Percentiles rank a stretch among this genome's conserved stretches.
These are phyloP conservation scores for Drosophila subquinaria DNA, from an alignment of 2,888 invertebrate species.

Conservation along the genomic window DNA sequence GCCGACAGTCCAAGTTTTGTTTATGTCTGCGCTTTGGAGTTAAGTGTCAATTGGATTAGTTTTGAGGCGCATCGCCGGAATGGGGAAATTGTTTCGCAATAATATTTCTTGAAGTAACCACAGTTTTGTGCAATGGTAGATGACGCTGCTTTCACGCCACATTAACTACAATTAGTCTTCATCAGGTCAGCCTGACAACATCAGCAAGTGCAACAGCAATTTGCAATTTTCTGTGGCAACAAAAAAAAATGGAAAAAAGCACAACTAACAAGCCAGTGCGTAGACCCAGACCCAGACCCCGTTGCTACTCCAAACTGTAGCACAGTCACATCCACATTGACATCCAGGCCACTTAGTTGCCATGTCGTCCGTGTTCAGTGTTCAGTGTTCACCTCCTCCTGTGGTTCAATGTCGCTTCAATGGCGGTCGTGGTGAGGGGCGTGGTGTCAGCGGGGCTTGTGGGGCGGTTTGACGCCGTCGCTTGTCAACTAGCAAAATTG, in stretches of 20 bases:
- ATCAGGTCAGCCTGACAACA: slow-evolving; percentile 66
- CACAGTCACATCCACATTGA: slow-evolving; percentile 51
- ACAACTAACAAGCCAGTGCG: slow-evolving; percentile 54
- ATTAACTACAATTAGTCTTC: slow-evolving; percentile 78
- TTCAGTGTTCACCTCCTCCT: slow-evolving; percentile 39
- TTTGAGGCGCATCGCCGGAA: not conserved
- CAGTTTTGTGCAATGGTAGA: slow-evolving; percentile 57
- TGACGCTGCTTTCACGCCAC: slow-evolving; percentile 67
- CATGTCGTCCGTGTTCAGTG: slow-evolving; percentile 53
- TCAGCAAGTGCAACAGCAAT: slow-evolving; percentile 52
- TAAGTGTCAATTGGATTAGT: slow-evolving; percentile 28
- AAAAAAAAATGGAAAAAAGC: slow-evolving; percentile 32
- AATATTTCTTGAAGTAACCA: slow-evolving; percentile 29
- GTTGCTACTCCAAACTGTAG: slow-evolving; percentile 44
- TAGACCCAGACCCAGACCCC: slow-evolving; percentile 15
- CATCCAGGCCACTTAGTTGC: slow-evolving; percentile 75
- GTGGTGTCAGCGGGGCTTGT: not conserved
- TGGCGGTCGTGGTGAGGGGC: not conserved
- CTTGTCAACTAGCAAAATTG: slow-evolving; percentile 78
- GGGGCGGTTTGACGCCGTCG: slow-evolving; percentile 56
- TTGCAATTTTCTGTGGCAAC: slow-evolving; percentile 45
- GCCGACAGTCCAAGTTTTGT: slow-evolving; percentile 51
- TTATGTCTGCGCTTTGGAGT: slow-evolving; percentile 49
- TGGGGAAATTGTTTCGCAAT: slow-evolving; percentile 15
- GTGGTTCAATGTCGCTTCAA: slow-evolving; percentile 65